Conservation (phyloP, 2,888 invertebrate genomes). For the Lomographa bimaculata region DNA sequence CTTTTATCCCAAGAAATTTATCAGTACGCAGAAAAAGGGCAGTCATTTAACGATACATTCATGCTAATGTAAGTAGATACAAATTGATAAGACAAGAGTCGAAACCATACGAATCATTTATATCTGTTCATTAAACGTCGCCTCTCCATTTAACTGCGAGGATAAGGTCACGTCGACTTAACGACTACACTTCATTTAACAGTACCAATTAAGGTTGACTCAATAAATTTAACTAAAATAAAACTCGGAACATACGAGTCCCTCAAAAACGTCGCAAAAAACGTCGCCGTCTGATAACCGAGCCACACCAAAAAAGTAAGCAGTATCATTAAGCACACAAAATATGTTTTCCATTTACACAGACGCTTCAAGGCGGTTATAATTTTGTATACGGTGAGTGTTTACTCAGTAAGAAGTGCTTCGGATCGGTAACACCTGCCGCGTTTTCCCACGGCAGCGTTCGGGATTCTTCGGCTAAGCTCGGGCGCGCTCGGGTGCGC, state of each 20-base stretch:
- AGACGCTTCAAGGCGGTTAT: conserved; percentile 80
- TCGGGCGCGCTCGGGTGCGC: conserved; percentile 56
- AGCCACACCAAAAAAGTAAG: conserved; percentile 75
- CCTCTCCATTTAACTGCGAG: conserved; percentile 37
- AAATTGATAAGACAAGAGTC: conserved; percentile 31
- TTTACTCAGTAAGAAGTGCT: conserved; percentile 83
- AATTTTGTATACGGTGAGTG: conserved; percentile 82
- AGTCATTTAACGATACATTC: conserved; percentile 21
- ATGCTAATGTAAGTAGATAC: conserved; percentile 22
- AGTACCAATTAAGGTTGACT: conserved; percentile 70
- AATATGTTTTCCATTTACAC: conserved; percentile 83
- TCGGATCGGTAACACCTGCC: conserved; percentile 81
- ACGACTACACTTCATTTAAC: conserved; percentile 56
- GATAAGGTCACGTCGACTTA: conserved; percentile 59
- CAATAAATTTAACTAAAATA: conserved; percentile 68
- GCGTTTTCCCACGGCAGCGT: conserved; percentile 75
- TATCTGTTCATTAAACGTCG: conserved; percentile 36
- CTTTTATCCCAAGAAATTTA: conserved; percentile 1
- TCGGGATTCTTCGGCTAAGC: conserved; percentile 64
- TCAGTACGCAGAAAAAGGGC: conserved; percentile 4
- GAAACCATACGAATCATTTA: conserved; percentile 34
- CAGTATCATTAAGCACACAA: conserved; percentile 83
- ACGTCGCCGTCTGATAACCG: conserved; percentile 68
- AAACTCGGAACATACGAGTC: conserved; percentile 52
- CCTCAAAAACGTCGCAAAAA: conserved; percentile 64